Evolutionary conservation across 1,140 invertebrate species (phyloP), one percentile per base, ranked within the genome.

Genomic region (Lepidurus couesii): DNA sequence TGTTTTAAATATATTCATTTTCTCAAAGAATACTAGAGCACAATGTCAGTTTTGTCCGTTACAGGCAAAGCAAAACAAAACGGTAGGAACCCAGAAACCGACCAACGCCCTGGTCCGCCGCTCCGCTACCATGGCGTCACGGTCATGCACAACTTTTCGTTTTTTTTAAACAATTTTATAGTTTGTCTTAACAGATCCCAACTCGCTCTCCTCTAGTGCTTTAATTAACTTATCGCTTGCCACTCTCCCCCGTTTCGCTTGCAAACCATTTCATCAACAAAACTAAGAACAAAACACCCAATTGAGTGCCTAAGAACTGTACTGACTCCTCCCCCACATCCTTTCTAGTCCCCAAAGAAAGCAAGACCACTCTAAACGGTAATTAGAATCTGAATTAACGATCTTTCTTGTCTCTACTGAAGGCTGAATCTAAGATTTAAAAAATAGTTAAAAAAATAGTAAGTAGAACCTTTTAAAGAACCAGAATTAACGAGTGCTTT

Each of bases 71-170:
- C 53, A n/a, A 65, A 13, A 21, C 16, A 65, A 65, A 65, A 65
- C 53, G 13, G 53, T 65, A 65, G 53, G 53, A 65, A 65, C 34
- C 34, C 34, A 34, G 34, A 34, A 34, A 34, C 34, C 34, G 34
- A 34, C 53, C 53, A 65, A 65, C 53, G 53, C 53, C 53, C 53
- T 65, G 53, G 53, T 13, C 53, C 53, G 16, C 16, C 16, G 16
- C 21, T 65, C 21, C 53, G 13, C 34, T 4, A 34, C 34, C 34
- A 34, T 34, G 34, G 34, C 53, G 53, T 65, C 53, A 65, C 53
- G 53, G 53, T 65, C 53, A 65, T n/a, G 53, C 53, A 65, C 16
- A 65, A 10, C 53, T 65, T 65, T 65, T 65, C 53, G 53, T 65
- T 65, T 65, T 21, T 13, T 7, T 65, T 21, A 13, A 65, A n/a